A percentile compares a stretch with the other conserved stretches of the same genome.
Conservation (phyloP, 1,140 invertebrate species). For the Pemphigus obesinymphae region DNA sequence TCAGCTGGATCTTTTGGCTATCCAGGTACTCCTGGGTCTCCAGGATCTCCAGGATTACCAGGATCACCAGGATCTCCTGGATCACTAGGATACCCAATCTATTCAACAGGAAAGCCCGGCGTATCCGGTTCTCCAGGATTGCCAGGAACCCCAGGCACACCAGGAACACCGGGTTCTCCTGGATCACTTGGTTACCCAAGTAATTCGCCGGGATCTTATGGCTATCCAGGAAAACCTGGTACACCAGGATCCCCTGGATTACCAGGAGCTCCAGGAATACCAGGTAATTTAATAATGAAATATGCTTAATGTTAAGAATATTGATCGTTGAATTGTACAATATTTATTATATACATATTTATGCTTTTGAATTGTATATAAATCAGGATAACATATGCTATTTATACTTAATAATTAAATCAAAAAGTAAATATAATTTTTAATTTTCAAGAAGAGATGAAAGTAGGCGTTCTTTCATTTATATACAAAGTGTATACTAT, state of each 20-base stretch:
- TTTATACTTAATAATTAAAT: no score
- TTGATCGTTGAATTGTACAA: no score
- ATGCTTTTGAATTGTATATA: no score
- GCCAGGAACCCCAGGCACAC: slow-evolving; percentile 48
- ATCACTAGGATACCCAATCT: slow-evolving; percentile 35
- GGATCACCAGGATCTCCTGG: slow-evolving; percentile 42
- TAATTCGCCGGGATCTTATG: background rate
- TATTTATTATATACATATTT: no score
- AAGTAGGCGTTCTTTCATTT: no score
- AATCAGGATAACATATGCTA: no score
- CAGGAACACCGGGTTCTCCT: slow-evolving; percentile 42
- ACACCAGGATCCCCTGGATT: background rate
- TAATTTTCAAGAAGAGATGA: no score
- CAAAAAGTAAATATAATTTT: no score
- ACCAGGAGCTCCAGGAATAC: slow-evolving; percentile 45
- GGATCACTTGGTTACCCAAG: slow-evolving; percentile 5
- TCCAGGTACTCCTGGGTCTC: slow-evolving; percentile 23
- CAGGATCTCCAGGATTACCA: slow-evolving; percentile 6
- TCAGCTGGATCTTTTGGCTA: slow-evolving; percentile 45
- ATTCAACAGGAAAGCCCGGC: no score
- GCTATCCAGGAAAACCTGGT: slow-evolving; percentile 25
- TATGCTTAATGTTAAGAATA: no score
- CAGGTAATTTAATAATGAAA: slow-evolving; percentile 6
- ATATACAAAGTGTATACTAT: no score
- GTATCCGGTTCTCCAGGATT: slow-evolving; percentile 42